Base-by-base conservation (phyloP, 2,888 invertebrate species). In the Chrysolina haemoptera region DNA sequence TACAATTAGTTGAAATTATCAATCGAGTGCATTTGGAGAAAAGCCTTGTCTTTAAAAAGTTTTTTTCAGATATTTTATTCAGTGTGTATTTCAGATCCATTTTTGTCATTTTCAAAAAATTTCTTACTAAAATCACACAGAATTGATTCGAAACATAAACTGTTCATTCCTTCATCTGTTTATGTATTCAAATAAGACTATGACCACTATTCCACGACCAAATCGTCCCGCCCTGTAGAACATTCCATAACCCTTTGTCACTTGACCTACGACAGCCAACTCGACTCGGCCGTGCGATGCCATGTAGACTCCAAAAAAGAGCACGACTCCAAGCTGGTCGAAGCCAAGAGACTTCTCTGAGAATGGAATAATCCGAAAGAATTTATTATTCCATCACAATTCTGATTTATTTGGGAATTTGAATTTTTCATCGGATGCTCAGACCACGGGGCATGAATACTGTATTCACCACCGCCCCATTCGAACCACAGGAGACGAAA, bases 371-470 rank as follows among this genome's bases (percentile, higher is more conserved):
- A 68, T 65, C 64, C 65, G 73, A 64, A 72, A 68, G 72, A 73
- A 73, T 73, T 73, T 73, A 73, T 73, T 68, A 73, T 73, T 73
- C 73, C 73, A 73, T 73, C 73, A 73, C 68, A 68, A 68, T 63
- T 64, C 73, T 73, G 73, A 73, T 73, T 73, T 68, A 73, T 73
- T 73, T 73, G 73, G 68, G 64, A 68, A 68, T 73, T 73, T 73
- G 73, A 68, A 72, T 68, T 72, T 72, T 72, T 72, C 72, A 72
- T 73, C 68, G 64, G 73, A 68, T 46, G 68, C 68, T 73, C 68
- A 68, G 68, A 68, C 73, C 68, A 68, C 64, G 59, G n/a, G 64
- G 62, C 55, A 73, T 73, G 73, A 73, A 73, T 73, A 73, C 68
- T 73, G 68, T 73, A 73, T 73, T 64, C 64, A 20, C 55, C 73